phyloP scores from a whole-genome alignment of 2,113 vertebrate species.

The Nymphicus hollandicus region DNA sequence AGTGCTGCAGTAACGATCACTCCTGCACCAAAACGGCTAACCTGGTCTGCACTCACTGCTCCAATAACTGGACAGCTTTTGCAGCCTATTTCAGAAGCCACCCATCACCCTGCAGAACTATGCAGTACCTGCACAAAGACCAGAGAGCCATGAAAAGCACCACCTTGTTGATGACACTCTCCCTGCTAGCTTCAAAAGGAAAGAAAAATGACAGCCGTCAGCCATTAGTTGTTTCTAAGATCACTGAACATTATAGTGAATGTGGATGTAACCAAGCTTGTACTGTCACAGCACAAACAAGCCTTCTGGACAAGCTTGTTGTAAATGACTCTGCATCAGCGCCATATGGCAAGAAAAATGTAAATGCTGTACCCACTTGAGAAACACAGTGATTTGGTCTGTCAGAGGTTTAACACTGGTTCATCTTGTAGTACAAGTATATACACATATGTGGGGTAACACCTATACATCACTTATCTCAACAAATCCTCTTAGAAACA shows the following conservation, averaged over 20 bases:
- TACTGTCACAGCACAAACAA: not conserved
- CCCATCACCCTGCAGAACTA: not conserved
- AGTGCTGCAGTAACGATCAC: not conserved
- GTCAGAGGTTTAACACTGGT: not conserved
- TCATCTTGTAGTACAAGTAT: not conserved
- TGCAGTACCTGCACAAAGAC: not conserved
- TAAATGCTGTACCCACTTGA: not conserved
- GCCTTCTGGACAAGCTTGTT: not conserved
- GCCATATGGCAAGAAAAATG: not conserved
- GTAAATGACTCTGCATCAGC: not conserved
- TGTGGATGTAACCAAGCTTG: not conserved
- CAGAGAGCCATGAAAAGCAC: not conserved
- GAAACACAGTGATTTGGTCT: not conserved
- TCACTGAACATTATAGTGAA: not conserved
- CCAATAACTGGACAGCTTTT: not conserved
- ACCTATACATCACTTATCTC: not conserved
- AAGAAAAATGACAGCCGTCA: not conserved
- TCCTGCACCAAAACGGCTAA: fast-evolving
- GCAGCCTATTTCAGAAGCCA: not conserved
- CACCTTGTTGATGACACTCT: not conserved
- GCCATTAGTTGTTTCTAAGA: not conserved
- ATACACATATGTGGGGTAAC: not conserved
- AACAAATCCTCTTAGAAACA: constrained; percentile 13
- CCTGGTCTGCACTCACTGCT: not conserved
- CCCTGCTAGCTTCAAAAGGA: not conserved